Evolutionary conservation across 2,888 invertebrate species (phyloP).

Genomic region (Rotaria socialis): DNA sequence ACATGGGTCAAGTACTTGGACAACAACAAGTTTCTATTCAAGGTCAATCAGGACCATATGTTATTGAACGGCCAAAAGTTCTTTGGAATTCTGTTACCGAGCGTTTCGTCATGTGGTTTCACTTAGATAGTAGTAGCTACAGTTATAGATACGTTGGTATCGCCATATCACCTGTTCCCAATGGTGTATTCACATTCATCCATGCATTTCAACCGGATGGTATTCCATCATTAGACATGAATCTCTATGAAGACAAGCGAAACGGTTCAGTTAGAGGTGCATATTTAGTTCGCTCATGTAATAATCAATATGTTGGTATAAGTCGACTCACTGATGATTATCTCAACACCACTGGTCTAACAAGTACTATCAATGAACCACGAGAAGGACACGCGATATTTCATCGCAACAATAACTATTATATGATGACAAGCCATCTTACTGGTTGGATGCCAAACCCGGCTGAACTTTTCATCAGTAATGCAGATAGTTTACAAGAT

Average conservation of each 20-base stretch:
- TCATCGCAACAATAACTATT: not conserved
- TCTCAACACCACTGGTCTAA: not conserved
- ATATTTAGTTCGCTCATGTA: conserved; percentile 1
- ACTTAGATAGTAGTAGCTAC: not conserved
- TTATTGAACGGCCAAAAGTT: not conserved
- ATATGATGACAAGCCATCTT: conserved; percentile 16
- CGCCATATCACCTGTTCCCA: not conserved
- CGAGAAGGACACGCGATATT: conserved; percentile 12
- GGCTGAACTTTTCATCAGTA: not conserved
- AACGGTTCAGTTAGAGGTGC: not conserved
- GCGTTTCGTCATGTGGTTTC: not conserved
- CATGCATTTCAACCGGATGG: conserved; percentile 4
- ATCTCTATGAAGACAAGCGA: not conserved
- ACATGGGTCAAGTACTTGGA: conserved; percentile 5
- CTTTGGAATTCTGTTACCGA: not conserved
- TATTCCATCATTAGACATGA: not conserved
- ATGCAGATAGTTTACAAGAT: not conserved
- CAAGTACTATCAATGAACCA: not conserved
- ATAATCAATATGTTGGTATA: not conserved
- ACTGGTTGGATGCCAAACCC: not conserved
- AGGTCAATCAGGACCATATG: not conserved
- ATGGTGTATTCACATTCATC: not conserved
- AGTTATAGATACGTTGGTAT: not conserved
- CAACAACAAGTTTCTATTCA: not conserved
- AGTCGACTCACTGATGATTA: not conserved